A percentile compares a stretch with the other conserved stretches of the same genome.
These are phyloP conservation scores for Sinocyclocheilus anshuiensis DNA, from an alignment of 2,113 vertebrate genomes.

Conservation along the genomic window DNA sequence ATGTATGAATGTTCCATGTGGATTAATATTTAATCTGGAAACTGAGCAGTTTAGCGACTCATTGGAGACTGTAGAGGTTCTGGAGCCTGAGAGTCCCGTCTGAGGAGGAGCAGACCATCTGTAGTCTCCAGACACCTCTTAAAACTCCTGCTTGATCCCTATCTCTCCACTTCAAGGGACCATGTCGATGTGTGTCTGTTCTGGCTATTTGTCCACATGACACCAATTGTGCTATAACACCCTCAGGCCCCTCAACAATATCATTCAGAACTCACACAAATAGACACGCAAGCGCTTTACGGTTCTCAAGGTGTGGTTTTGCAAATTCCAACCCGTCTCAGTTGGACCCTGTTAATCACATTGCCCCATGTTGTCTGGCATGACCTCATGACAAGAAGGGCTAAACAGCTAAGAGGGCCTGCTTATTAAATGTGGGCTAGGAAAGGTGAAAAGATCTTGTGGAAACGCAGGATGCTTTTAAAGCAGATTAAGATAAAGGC, in stretches of 20 bases:
- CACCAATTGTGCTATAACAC: slow-evolving; percentile 8
- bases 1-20: slow-evolving; percentile 62
- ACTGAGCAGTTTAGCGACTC: slow-evolving; percentile 72
- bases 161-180: slow-evolving; percentile 48
- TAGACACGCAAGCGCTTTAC: slow-evolving; percentile 19
- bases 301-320: slow-evolving; percentile 59
- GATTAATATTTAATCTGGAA: slow-evolving; percentile 82
- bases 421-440: slow-evolving; percentile 78
- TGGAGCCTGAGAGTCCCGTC: slow-evolving; percentile 73
- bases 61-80: slow-evolving; percentile 69
- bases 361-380: slow-evolving; percentile 57
- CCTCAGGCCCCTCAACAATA: background rate
- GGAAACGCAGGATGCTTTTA: slow-evolving; percentile 91
- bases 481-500: slow-evolving; percentile 90
- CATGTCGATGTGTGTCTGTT: slow-evolving; percentile 3
- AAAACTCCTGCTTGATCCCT: slow-evolving; percentile 56
- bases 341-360: slow-evolving; percentile 68
- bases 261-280: background rate
- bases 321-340: slow-evolving; percentile 60
- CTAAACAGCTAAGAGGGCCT: slow-evolving; percentile 49
- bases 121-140: slow-evolving; percentile 58
- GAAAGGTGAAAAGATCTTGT: slow-evolving; percentile 82
- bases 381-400: slow-evolving; percentile 52
- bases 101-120: slow-evolving; percentile 53
- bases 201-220: slow-evolving; percentile 23